A percentile compares a stretch with the other conserved stretches of the same genome.
Evolutionary conservation across 2,113 vertebrate genomes (phyloP).

Genomic region (Cebus imitator): DNA sequence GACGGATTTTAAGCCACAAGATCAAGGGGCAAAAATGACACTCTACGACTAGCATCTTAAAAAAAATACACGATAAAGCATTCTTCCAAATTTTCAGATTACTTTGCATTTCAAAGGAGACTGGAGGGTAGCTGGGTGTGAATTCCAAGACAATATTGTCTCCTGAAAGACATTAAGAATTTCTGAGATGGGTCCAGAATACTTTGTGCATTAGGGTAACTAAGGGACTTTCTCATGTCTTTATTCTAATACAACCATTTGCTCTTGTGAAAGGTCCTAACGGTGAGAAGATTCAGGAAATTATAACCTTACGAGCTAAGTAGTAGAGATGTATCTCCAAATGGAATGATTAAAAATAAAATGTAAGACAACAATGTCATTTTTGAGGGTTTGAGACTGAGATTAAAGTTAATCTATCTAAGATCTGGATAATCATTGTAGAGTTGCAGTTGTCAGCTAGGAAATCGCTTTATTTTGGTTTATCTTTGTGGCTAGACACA

Average conservation of each 20-base stretch:
- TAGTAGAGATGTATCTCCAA: not conserved
- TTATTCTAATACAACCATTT: conserved; percentile 24
- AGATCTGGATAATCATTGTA: not conserved
- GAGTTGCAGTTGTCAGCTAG: not conserved
- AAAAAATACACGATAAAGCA: not conserved
- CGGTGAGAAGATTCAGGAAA: not conserved
- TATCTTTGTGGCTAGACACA: not conserved
- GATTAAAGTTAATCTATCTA: conserved; percentile 1
- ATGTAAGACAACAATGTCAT: not conserved
- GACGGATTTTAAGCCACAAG: not conserved
- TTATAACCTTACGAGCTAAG: not conserved
- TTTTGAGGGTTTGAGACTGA: not conserved
- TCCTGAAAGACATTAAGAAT: not conserved
- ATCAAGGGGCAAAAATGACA: not conserved
- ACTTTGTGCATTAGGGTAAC: not conserved
- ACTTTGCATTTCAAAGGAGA: conserved; percentile 11
- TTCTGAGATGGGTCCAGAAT: not conserved
- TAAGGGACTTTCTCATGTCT: not conserved
- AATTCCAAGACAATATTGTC: not conserved
- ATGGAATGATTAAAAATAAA: not conserved
- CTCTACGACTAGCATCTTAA: not conserved
- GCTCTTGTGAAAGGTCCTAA: not conserved
- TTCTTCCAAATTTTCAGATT: not conserved
- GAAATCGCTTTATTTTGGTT: not conserved
- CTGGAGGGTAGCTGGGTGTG: not conserved